These are phyloP conservation scores for Panulirus ornatus DNA, from an alignment of 1,140 invertebrate species.

Conservation along the genomic window DNA sequence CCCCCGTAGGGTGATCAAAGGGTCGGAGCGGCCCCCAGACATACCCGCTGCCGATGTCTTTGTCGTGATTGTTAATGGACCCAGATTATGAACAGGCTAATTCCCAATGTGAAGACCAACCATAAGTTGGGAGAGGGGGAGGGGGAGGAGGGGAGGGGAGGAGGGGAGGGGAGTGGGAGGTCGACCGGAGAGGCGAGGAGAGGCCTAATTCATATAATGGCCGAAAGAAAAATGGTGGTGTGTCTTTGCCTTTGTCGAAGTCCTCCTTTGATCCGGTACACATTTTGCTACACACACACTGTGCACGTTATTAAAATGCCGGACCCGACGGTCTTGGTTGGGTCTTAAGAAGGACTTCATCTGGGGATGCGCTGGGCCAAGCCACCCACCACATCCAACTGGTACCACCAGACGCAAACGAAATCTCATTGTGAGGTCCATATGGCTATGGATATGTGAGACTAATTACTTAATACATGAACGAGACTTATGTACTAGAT, in stretches of 20 bases:
- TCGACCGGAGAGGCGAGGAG: neutral
- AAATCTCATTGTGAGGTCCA: no score
- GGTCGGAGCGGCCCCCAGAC: conserved; percentile 17
- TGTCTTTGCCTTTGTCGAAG: conserved; percentile 32
- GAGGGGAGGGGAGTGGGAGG: neutral
- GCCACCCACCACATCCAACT: no score
- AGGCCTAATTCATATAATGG: conserved; percentile 42
- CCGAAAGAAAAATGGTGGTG: conserved; percentile 21
- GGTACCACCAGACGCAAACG: no score
- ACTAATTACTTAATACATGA: no score
- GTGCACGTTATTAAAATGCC: no score
- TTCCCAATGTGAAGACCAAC: conserved; percentile 43
- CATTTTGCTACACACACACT: neutral
- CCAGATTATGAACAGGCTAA: conserved; percentile 61
- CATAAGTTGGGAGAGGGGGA: neutral
- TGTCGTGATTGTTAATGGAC: conserved; percentile 61
- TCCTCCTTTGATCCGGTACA: neutral
- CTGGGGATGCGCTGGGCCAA: no score
- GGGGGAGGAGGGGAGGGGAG: neutral
- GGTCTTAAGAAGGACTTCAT: no score
- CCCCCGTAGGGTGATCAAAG: conserved; percentile 49
- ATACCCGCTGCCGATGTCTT: conserved; percentile 40
- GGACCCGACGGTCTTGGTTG: no score
- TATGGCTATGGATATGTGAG: no score
- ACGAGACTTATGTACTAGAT: no score